Conservation (phyloP, 1,140 invertebrate species). For the Philotrypesis tridentata region DNA sequence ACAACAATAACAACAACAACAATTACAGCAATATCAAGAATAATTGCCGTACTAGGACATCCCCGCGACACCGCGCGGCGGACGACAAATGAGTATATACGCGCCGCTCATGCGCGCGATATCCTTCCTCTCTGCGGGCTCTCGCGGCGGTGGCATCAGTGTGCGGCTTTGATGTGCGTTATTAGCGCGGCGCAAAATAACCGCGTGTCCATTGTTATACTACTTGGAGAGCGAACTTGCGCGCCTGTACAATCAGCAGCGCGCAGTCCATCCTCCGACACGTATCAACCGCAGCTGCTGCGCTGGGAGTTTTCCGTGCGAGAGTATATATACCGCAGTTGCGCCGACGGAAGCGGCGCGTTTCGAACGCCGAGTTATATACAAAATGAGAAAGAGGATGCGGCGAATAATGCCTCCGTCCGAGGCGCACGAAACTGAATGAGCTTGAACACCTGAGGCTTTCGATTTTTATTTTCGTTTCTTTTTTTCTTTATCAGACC, state of each 20-base stretch:
- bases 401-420: not conserved
- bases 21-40: too few relatives aligned
- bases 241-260: not conserved
- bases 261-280: not conserved
- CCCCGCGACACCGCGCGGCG: not conserved
- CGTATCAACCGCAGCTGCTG: not conserved
- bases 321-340: not conserved
- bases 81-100: not conserved
- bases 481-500: too few relatives aligned
- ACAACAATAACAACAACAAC: too few relatives aligned
- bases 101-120: slow-evolving; percentile 7
- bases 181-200: not conserved
- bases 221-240: not conserved
- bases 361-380: not conserved
- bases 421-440: not conserved
- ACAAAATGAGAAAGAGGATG: not conserved
- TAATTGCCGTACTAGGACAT: not conserved
- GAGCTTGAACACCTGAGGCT: not conserved
- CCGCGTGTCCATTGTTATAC: not conserved
- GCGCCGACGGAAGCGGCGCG: not conserved
- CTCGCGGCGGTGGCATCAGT: not conserved
- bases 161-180: not conserved
- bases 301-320: not conserved
- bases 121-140: not conserved
- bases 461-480: too few relatives aligned